Conservation (phyloP, 2,113 vertebrate genomes). For the Orycteropus afer region DNA sequence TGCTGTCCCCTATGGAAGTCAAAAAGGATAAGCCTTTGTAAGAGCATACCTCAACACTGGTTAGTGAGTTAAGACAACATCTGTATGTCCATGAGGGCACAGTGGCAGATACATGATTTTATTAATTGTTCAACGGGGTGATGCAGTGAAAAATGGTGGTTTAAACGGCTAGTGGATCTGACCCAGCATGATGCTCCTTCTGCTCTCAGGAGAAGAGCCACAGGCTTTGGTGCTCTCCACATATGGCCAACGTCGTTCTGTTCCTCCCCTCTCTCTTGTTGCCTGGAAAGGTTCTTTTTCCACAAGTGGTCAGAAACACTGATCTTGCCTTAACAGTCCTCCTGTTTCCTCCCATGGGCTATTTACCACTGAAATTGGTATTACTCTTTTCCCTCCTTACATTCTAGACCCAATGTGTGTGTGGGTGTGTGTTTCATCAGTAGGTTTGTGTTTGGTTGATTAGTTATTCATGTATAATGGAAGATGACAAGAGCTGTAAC, state of each 20-base stretch:
- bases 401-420: conserved; percentile 36
- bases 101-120: not conserved
- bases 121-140: not conserved
- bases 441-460: conserved; percentile 76
- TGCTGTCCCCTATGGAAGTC: too few species aligned
- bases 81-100: not conserved
- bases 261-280: not conserved
- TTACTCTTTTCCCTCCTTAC: conserved; percentile 57
- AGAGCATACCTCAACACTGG: not conserved
- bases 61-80: not conserved
- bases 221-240: fast-evolving
- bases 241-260: not conserved
- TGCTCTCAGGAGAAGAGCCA: not conserved
- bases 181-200: not conserved
- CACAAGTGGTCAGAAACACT: not conserved
- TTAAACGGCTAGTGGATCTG: not conserved
- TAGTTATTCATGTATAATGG: conserved; percentile 77
- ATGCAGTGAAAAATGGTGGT: not conserved
- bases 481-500: conserved; percentile 68
- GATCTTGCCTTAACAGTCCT: not conserved
- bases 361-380: conserved; percentile 69
- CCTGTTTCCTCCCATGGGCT: conserved; percentile 41
- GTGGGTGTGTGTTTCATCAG: conserved; percentile 69
- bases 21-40: not conserved
- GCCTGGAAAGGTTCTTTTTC: not conserved